Evolutionary conservation across 2,888 invertebrate genomes (phyloP).

Genomic region (Diabrotica balteata): DNA sequence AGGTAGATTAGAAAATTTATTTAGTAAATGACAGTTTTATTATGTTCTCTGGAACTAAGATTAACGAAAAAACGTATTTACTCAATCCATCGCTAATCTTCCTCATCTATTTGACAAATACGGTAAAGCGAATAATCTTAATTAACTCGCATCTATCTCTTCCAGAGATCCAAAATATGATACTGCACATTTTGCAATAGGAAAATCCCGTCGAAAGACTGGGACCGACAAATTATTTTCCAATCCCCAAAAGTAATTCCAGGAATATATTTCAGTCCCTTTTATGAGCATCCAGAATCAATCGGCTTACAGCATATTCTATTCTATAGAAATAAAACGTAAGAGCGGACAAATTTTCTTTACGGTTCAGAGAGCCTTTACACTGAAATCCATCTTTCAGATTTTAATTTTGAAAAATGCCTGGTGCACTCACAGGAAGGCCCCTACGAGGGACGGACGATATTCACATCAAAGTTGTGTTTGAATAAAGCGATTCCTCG

Average conservation of each 20-base stretch:
- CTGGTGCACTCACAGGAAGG: slow-evolving; percentile 19
- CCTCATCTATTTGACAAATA: too few relatives aligned
- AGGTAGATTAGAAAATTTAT: too few relatives aligned
- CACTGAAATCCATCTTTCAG: slow-evolving; percentile 47
- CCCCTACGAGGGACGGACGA: slow-evolving; percentile 32
- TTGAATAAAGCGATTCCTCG: too few relatives aligned
- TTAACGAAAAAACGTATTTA: too few relatives aligned
- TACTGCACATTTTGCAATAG: slow-evolving; percentile 3
- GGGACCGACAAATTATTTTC: slow-evolving; percentile 32
- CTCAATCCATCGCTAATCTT: too few relatives aligned
- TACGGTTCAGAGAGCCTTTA: slow-evolving; percentile 48
- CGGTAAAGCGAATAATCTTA: slow-evolving; percentile 1
- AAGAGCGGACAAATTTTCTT: slow-evolving; percentile 40
- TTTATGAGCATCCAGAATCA: slow-evolving; percentile 38
- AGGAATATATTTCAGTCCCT: slow-evolving; percentile 37
- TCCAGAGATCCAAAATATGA: background rate
- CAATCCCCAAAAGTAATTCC: slow-evolving; percentile 40
- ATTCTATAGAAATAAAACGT: slow-evolving; percentile 39
- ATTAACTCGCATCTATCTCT: background rate
- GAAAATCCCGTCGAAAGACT: background rate
- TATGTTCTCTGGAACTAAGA: too few relatives aligned
- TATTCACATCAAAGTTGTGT: background rate
- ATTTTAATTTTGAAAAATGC: slow-evolving; percentile 51
- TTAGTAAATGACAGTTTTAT: too few relatives aligned
- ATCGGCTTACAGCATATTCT: slow-evolving; percentile 41